Evolutionary conservation across 2,113 vertebrate genomes (phyloP).

Genomic region (Seriola rivoliana): DNA sequence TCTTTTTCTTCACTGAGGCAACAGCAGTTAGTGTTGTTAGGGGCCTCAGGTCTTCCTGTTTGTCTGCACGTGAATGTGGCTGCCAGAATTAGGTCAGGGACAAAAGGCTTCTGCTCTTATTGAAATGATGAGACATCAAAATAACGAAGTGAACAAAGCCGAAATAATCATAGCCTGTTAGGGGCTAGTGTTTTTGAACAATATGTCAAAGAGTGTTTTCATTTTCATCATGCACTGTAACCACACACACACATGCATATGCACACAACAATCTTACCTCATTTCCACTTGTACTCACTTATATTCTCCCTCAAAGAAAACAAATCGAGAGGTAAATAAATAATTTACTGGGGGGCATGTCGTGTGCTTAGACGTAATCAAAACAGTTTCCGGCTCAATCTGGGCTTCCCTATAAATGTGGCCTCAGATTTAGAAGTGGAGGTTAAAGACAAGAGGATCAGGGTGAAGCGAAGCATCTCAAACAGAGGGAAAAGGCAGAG

Average conservation of each 20-base stretch:
- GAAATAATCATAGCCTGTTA: conserved; percentile 76
- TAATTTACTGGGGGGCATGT: conserved; percentile 65
- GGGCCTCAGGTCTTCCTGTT: conserved; percentile 49
- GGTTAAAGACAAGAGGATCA: conserved; percentile 49
- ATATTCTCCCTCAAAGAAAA: conserved; percentile 60
- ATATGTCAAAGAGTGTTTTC: conserved; percentile 58
- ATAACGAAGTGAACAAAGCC: conserved; percentile 77
- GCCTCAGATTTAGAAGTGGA: conserved; percentile 28
- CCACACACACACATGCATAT: conserved; percentile 31
- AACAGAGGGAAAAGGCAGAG: conserved; percentile 11
- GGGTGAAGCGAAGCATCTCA: conserved; percentile 43
- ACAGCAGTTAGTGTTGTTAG: conserved; percentile 31
- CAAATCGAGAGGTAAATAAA: conserved; percentile 58
- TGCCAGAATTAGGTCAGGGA: conserved; percentile 85
- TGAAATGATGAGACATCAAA: conserved; percentile 78
- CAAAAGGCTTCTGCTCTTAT: conserved; percentile 78
- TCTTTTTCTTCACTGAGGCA: conserved; percentile 10
- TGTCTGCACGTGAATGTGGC: conserved; percentile 76
- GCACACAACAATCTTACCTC: conserved; percentile 49
- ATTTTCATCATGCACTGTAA: conserved; percentile 65
- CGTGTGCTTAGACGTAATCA: conserved; percentile 76
- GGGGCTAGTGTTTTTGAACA: conserved; percentile 77
- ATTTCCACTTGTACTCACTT: conserved; percentile 56
- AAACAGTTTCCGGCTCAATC: conserved; percentile 71
- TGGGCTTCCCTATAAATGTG: conserved; percentile 82